A percentile compares a stretch with the other conserved stretches of the same genome.
Evolutionary conservation across 2,113 vertebrate genomes (phyloP).

Genomic region (Ammodytes dubius): DNA sequence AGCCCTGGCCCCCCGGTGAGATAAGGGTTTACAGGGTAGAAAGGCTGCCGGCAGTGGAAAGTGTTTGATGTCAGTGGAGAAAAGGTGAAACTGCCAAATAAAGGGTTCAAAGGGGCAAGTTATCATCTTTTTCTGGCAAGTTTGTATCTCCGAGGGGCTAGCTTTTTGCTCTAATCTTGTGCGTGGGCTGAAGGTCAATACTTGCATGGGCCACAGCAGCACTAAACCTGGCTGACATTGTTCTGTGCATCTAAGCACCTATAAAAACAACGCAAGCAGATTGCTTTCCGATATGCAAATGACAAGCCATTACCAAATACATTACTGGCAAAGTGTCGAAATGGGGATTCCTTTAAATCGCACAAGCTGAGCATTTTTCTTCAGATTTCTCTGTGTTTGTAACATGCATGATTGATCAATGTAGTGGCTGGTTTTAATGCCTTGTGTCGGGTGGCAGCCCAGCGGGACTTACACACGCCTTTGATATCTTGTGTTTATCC

Average conservation of each 20-base stretch:
- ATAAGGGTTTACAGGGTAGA: slow-evolving; percentile 63
- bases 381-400: slow-evolving; percentile 55
- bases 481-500: slow-evolving; percentile 73
- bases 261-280: slow-evolving; percentile 16
- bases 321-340: slow-evolving; percentile 54
- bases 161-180: slow-evolving; percentile 32
- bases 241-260: slow-evolving; percentile 6
- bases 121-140: slow-evolving; percentile 15
- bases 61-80: slow-evolving; percentile 62
- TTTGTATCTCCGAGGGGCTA: slow-evolving; percentile 20
- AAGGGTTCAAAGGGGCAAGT: slow-evolving; percentile 32
- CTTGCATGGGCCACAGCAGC: slow-evolving; percentile 13
- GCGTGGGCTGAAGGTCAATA: slow-evolving; percentile 40
- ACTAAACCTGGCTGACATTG: slow-evolving; percentile 17
- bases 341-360: slow-evolving; percentile 62
- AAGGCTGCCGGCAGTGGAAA: slow-evolving; percentile 16
- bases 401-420: slow-evolving; percentile 71
- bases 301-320: slow-evolving; percentile 53
- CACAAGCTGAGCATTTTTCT: slow-evolving; percentile 10
- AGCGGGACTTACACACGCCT: slow-evolving; percentile 64
- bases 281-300: slow-evolving; percentile 53
- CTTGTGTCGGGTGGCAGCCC: slow-evolving; percentile 60
- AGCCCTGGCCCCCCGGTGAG: slow-evolving; percentile 38
- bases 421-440: slow-evolving; percentile 56
- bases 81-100: slow-evolving; percentile 62